phyloP scores from a whole-genome alignment of 1,140 invertebrate species.

The Arion vulgaris region DNA sequence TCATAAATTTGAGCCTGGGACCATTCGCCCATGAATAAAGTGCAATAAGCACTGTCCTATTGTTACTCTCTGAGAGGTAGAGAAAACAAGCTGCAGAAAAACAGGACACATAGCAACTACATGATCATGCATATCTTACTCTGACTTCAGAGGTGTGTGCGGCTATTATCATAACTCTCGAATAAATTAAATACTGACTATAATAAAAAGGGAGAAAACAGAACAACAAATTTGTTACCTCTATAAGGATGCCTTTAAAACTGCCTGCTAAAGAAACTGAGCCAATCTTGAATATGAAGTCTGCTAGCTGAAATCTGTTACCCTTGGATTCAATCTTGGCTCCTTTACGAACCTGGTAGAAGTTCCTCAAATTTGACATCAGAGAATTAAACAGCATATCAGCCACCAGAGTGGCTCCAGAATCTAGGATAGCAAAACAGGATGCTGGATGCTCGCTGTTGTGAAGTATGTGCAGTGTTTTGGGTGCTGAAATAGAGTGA shows the following conservation, averaged over 20 bases:
- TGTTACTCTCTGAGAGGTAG: too few relatives aligned
- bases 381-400: slow-evolving; percentile 92
- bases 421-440: slow-evolving; percentile 93
- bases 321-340: slow-evolving; percentile 90
- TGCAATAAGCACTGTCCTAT: too few relatives aligned
- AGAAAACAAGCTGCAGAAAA: too few relatives aligned
- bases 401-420: slow-evolving; percentile 84
- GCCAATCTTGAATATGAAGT: slow-evolving; percentile 95
- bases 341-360: slow-evolving; percentile 88
- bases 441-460: slow-evolving; percentile 96
- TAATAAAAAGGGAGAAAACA: slow-evolving; percentile 7
- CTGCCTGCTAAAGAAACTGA: slow-evolving; percentile 88
- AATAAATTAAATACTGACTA: neutral
- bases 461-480: slow-evolving; percentile 87
- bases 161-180: too few relatives aligned
- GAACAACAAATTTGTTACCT: slow-evolving; percentile 77
- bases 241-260: slow-evolving; percentile 94
- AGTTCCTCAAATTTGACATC: slow-evolving; percentile 88
- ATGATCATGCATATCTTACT: too few relatives aligned
- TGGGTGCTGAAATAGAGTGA: slow-evolving; percentile 59
- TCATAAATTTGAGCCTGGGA: too few relatives aligned
- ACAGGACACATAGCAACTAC: too few relatives aligned
- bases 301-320: slow-evolving; percentile 90
- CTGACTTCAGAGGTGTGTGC: too few relatives aligned
- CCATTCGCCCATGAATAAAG: too few relatives aligned